These are phyloP conservation scores for Bubo blakistoni DNA, from an alignment of 2,113 vertebrate species.

Conservation along the genomic window DNA sequence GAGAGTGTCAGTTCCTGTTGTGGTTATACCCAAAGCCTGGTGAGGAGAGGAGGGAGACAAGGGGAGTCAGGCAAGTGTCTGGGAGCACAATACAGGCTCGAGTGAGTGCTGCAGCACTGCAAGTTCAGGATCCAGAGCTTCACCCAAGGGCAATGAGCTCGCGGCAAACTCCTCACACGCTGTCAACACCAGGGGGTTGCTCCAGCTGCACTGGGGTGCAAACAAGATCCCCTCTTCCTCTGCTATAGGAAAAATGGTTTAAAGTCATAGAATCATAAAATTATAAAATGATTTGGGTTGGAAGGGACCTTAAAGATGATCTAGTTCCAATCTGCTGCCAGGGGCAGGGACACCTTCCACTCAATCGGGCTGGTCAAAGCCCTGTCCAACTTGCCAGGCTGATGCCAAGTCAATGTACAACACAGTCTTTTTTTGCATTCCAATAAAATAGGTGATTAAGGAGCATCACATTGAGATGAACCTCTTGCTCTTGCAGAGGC, in stretches of 20 bases:
- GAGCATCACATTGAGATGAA: background rate
- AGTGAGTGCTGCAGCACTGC: background rate
- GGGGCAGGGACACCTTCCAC: too few species aligned
- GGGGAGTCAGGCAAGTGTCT: background rate
- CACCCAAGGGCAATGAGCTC: background rate
- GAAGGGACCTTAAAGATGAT: too few species aligned
- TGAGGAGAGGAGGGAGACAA: background rate
- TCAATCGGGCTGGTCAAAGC: too few species aligned
- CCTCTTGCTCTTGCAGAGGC: background rate
- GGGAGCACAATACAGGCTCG: background rate
- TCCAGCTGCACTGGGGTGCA: accelerated
- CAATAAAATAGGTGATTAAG: background rate
- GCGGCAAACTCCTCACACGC: accelerated
- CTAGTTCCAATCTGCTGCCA: too few species aligned
- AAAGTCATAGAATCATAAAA: background rate
- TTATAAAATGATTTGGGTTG: too few species aligned
- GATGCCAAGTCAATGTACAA: background rate
- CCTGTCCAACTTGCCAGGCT: too few species aligned
- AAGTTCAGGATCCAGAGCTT: background rate
- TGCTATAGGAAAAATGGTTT: background rate
- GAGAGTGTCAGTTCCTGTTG: background rate
- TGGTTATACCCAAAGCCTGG: background rate
- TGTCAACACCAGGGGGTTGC: background rate
- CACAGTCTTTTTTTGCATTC: background rate
- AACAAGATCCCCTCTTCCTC: background rate